Conservation (phyloP, 2,888 invertebrate species). For the Ophion costatus region DNA sequence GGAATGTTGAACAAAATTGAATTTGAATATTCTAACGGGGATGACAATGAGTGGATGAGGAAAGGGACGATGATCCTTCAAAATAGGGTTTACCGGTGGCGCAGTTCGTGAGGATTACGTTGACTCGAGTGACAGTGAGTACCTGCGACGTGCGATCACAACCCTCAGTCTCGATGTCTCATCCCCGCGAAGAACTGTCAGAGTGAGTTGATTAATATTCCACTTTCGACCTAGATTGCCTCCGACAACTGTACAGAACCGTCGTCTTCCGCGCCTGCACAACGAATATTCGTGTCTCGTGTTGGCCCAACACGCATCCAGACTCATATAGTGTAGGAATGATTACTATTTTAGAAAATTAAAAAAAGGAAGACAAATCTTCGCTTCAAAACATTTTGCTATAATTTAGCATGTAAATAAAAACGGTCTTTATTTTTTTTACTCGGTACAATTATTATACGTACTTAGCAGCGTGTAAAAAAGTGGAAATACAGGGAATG, state of each 20-base stretch:
- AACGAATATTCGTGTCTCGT: conserved; percentile 50
- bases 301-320: background rate
- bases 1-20: conserved; percentile 8
- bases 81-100: conserved; percentile 12
- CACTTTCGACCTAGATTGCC: conserved; percentile 58
- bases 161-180: conserved; percentile 54
- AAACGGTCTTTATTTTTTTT: too few species aligned
- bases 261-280: background rate
- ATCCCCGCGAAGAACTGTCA: conserved; percentile 62
- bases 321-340: background rate
- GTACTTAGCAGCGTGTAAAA: too few species aligned
- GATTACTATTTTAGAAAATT: background rate
- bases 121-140: conserved; percentile 56
- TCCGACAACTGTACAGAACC: conserved; percentile 17
- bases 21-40: conserved; percentile 20
- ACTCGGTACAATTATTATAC: too few species aligned
- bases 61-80: conserved; percentile 25
- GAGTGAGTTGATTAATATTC: conserved; percentile 67
- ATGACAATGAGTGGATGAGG: conserved; percentile 21
- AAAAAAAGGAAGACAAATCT: background rate
- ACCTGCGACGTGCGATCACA: conserved; percentile 52
- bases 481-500: background rate
- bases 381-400: background rate
- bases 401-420: background rate
- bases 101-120: conserved; percentile 48